Base-by-base conservation (phyloP, 2,113 vertebrate species). In the Myiozetetes cayanensis region DNA sequence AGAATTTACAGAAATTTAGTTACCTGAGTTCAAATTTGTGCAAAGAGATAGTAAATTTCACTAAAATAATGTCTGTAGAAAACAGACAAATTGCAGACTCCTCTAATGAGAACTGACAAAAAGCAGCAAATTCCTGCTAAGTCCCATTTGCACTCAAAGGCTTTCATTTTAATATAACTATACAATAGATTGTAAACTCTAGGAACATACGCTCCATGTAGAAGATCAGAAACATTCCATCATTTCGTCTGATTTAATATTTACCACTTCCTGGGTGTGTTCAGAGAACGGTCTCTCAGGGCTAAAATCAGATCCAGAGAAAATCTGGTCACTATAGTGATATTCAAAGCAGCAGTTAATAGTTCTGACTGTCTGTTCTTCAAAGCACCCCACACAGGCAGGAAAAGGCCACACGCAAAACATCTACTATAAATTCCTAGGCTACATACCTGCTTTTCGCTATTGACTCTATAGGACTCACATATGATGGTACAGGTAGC, bases 381-480 rank as follows among this genome's bases (percentile, higher is more conserved):
- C 80, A 50, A 24, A 90, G 30, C 4, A 1, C 15, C 25, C 31
- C 15, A 41, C 15, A 14, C 16, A 33, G 25, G 9, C 13, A 59
- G 81, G 52, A 43, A 65, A 85, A 72, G 31, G 13, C 28, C 33
- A 13, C 8, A 7, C 62, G n/a, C 14, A n/a, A 12, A 59, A 31
- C 17, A 46, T 46, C 10, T 49, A 4, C 21, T 76, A 1, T 14
- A 56, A 65, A 6, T 37, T 85, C 46, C 37, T 52, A 3, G 22
- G 25, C 9, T 46, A 37, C 0, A 7, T 31, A 14, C 37, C 68
- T 74, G 52, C 22, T 93, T 66, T 49, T 52, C 59, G 76, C 41
- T 49, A 1, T 6, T 61, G 31, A 4, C 19, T 65, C 8, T 35
- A 0, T 0, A 49, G 50, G 50, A 43, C 41, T 80, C 0, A 0